Base-by-base conservation (phyloP, 2,888 invertebrate species). In the Scotopteryx bipunctaria region DNA sequence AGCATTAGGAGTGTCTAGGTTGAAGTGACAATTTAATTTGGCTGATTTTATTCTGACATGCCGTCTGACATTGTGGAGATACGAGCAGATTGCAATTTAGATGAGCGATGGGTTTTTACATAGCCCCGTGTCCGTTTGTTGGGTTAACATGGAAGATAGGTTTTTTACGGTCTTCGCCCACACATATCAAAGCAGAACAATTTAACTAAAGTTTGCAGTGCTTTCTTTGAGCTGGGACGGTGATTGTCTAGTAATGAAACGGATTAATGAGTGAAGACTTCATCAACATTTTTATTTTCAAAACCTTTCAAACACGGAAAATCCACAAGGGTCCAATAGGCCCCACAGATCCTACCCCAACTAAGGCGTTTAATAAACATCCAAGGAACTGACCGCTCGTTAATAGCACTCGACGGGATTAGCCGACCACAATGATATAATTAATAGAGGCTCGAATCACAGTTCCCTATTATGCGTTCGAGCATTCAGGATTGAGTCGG, bases 371-470 rank as follows among this genome's bases (percentile, higher is more conserved):
- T 82, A 86, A 86, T 88, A 85, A 85, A 88, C 86, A 86, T 80
- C 80, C 78, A 86, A 87, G 87, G 85, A 86, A 85, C 85, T 87
- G 88, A 82, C 88, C 86, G 82, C 67, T 76, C 71, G 80, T 82
- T 88, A 87, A 88, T 82, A 78, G 83, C 69, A 70, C 82, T 83
- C 86, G 69, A 79, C 82, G 76, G 81, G 72, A 70, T 79, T 78
- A 81, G 75, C 78, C 76, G 62, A 63, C 73, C 71, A 88, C 87
- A 88, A 86, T 84, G 83, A 80, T 83, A 84, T 89, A 87, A 89
- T 89, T 89, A 89, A 89, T 88, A 87, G 88, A 85, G 81, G 78
- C 86, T 86, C 78, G 79, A 81, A 81, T 77, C 80, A 70, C 76
- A 81, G 82, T 76, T 79, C 77, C 75, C 70, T 72, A 57, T 59